phyloP scores from a whole-genome alignment of 2,888 invertebrate genomes.

The Cerastis rubricosa region DNA sequence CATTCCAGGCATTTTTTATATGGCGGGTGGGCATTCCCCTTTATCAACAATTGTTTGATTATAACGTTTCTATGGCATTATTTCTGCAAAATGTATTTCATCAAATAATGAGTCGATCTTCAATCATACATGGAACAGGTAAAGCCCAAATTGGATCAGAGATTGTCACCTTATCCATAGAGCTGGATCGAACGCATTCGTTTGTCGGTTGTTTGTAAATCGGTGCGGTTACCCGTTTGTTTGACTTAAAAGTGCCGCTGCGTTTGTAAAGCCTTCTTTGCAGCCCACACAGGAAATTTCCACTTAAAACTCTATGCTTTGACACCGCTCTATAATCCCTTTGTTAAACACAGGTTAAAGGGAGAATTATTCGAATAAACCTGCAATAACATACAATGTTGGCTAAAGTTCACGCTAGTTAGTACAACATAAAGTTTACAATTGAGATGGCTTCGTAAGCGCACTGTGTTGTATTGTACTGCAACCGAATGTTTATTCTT shows the following conservation, averaged over 20 bases:
- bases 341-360: slow-evolving; percentile 24
- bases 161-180: slow-evolving; percentile 32
- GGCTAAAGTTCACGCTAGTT: slow-evolving; percentile 38
- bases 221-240: slow-evolving; percentile 22
- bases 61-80: not conserved
- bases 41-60: not conserved
- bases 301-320: slow-evolving; percentile 36
- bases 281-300: slow-evolving; percentile 29
- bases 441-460: slow-evolving; percentile 25
- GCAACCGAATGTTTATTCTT: slow-evolving; percentile 3
- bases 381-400: slow-evolving; percentile 38
- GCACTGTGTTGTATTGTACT: slow-evolving; percentile 19
- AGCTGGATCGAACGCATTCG: slow-evolving; percentile 32
- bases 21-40: too few species aligned
- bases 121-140: not conserved
- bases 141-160: slow-evolving; percentile 21
- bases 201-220: slow-evolving; percentile 40
- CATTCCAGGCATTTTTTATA: too few species aligned
- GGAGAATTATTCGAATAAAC: slow-evolving; percentile 38
- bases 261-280: slow-evolving; percentile 28
- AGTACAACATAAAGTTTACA: slow-evolving; percentile 39
- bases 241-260: slow-evolving; percentile 25
- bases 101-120: not conserved
- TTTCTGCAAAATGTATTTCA: not conserved
- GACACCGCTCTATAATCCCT: slow-evolving; percentile 5